phyloP scores from a whole-genome alignment of 2,888 invertebrate species.

The Rapana venosa region DNA sequence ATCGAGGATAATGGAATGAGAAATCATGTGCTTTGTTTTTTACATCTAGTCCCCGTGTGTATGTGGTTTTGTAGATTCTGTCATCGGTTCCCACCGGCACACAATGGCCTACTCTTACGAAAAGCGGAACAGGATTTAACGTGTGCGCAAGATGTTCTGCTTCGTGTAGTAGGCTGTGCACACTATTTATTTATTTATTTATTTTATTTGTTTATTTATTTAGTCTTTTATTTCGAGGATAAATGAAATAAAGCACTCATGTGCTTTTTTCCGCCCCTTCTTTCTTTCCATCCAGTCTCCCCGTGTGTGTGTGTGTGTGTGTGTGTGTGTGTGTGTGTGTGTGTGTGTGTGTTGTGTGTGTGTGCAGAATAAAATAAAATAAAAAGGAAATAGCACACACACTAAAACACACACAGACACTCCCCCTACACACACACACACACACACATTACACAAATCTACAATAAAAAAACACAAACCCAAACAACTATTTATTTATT shows the following conservation, averaged over 20 bases:
- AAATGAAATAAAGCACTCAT: neutral
- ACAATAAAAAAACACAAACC: too few species aligned
- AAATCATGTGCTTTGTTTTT: too few species aligned
- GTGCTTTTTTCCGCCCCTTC: neutral
- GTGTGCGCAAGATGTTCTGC: neutral
- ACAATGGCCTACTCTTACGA: too few species aligned
- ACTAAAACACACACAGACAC: neutral
- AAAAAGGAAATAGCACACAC: neutral
- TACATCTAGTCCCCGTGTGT: too few species aligned
- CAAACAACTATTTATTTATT: neutral
- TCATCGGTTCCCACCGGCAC: too few species aligned
- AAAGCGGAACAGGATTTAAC: neutral
- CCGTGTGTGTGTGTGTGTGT: slow-evolving; percentile 9
- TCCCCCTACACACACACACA: neutral
- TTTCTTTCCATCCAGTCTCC: too few species aligned
- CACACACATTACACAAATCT: too few species aligned
- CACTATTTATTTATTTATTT: neutral
- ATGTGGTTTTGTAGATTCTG: too few species aligned
- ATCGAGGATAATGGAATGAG: too few species aligned
- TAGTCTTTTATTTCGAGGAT: neutral
- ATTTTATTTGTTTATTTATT: neutral
- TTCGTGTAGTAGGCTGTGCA: neutral
- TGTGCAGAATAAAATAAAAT: too few species aligned
- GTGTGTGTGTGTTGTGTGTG: neutral
- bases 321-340: neutral